Evolutionary conservation across 2,797 vertebrate species (phyloP).

Genomic region (Mus minutoides): DNA sequence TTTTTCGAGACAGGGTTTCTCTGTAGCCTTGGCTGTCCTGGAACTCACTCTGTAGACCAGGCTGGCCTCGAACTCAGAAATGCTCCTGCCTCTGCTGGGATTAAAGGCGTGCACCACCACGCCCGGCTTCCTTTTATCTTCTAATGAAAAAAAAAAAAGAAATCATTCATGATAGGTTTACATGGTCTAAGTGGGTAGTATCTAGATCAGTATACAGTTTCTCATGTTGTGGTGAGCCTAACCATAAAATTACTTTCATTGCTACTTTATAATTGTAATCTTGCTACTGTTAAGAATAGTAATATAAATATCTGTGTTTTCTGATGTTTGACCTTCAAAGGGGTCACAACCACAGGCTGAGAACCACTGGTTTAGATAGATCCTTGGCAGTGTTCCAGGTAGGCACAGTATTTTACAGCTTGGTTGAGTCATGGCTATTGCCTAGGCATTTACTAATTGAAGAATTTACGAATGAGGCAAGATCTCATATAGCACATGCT

Average conservation of each 20-base stretch:
- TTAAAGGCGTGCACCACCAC: too few relatives aligned
- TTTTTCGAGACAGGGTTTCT: too few relatives aligned
- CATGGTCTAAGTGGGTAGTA: neutral
- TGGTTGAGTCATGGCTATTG: neutral
- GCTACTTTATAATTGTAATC: neutral
- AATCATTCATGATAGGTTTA: slow-evolving; percentile 45
- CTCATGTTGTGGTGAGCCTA: neutral
- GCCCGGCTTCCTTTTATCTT: too few relatives aligned
- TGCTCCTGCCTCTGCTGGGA: too few relatives aligned
- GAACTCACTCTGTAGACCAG: too few relatives aligned
- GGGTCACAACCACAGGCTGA: neutral
- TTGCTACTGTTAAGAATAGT: neutral
- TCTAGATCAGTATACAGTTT: neutral
- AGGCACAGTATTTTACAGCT: neutral
- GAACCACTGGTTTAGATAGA: neutral
- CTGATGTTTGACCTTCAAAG: neutral
- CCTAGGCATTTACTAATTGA: neutral
- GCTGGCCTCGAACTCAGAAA: too few relatives aligned
- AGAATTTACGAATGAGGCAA: neutral
- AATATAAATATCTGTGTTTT: neutral
- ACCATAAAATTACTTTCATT: neutral
- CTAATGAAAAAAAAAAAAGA: too few relatives aligned
- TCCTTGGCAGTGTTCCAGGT: neutral
- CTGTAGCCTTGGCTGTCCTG: too few relatives aligned
- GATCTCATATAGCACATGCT: neutral